Evolutionary conservation across 1,140 invertebrate genomes (phyloP).

Genomic region (Patella vulgata): DNA sequence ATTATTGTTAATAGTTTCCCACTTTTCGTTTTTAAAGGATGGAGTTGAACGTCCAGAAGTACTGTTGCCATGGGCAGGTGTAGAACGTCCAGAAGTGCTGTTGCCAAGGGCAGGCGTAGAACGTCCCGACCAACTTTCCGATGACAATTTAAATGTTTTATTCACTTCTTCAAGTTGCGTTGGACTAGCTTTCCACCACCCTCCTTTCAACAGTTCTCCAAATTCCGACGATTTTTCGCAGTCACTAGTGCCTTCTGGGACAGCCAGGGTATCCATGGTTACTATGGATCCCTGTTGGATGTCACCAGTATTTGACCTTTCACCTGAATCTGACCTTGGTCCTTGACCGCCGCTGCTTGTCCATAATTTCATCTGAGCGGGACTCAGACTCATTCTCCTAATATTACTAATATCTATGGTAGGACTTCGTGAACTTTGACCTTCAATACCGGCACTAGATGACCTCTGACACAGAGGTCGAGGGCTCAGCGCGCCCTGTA

Average conservation of each 20-base stretch:
- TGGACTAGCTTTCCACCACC: constrained; percentile 35
- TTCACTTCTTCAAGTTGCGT: constrained; percentile 30
- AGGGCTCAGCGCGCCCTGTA: background rate
- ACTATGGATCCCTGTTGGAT: constrained; percentile 10
- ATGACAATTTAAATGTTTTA: constrained; percentile 7
- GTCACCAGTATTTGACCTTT: background rate
- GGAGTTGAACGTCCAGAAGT: constrained; percentile 1
- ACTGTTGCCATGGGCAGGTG: constrained; percentile 8
- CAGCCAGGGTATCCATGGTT: constrained; percentile 7
- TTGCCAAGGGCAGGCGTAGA: background rate
- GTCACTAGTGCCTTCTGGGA: constrained; percentile 10
- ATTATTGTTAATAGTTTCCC: background rate
- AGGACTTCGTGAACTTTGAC: too few relatives aligned
- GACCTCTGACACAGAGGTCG: too few relatives aligned
- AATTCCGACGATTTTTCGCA: constrained; percentile 11
- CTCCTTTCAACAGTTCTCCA: constrained; percentile 27
- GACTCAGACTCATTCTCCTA: too few relatives aligned
- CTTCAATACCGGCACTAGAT: too few relatives aligned
- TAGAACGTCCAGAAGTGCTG: background rate
- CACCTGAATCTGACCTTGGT: background rate
- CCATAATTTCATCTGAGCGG: too few relatives aligned
- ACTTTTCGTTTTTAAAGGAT: background rate
- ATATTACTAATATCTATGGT: too few relatives aligned
- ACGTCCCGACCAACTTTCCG: too few relatives aligned
- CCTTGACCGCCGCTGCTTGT: constrained; percentile 2